These are phyloP conservation scores for Drosophila cyrtoloma DNA, from an alignment of 2,888 invertebrate genomes.

Conservation along the genomic window DNA sequence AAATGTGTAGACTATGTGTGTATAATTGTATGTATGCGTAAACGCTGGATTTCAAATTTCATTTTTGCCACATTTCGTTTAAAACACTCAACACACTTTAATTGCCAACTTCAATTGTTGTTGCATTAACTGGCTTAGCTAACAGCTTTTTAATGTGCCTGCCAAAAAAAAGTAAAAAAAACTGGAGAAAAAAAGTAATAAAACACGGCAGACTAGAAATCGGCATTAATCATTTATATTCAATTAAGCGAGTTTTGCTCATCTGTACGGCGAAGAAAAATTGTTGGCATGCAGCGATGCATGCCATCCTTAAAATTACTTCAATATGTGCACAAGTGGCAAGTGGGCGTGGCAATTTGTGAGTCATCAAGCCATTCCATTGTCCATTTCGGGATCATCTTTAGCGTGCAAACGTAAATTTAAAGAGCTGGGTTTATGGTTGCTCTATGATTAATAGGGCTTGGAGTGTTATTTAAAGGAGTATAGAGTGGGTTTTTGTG, in stretches of 20 bases:
- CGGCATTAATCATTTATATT: slow-evolving; percentile 59
- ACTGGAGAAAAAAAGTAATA: slow-evolving; percentile 10
- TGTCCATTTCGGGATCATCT: slow-evolving; percentile 5
- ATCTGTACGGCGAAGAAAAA: slow-evolving; percentile 45
- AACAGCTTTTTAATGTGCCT: slow-evolving; percentile 52
- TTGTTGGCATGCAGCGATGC: slow-evolving; percentile 51
- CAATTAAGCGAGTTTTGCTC: slow-evolving; percentile 60
- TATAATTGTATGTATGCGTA: slow-evolving; percentile 14
- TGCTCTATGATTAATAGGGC: not conserved
- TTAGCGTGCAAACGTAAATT: not conserved
- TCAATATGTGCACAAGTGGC: slow-evolving; percentile 30
- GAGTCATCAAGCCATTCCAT: not conserved
- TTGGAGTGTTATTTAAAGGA: not conserved
- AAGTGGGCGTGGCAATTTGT: not conserved
- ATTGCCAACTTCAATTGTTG: slow-evolving; percentile 70
- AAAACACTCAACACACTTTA: slow-evolving; percentile 64
- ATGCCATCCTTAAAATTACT: slow-evolving; percentile 28
- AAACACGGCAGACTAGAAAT: slow-evolving; percentile 46
- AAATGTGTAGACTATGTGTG: slow-evolving; percentile 42
- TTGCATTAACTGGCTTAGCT: slow-evolving; percentile 62
- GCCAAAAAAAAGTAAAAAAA: slow-evolving; percentile 31
- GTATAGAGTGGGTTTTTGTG: no score
- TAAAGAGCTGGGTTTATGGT: not conserved
- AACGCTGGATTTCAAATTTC: slow-evolving; percentile 58
- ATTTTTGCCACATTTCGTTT: slow-evolving; percentile 75